phyloP scores from a whole-genome alignment of 2,888 invertebrate species.

The Teinopalpus imperialis region DNA sequence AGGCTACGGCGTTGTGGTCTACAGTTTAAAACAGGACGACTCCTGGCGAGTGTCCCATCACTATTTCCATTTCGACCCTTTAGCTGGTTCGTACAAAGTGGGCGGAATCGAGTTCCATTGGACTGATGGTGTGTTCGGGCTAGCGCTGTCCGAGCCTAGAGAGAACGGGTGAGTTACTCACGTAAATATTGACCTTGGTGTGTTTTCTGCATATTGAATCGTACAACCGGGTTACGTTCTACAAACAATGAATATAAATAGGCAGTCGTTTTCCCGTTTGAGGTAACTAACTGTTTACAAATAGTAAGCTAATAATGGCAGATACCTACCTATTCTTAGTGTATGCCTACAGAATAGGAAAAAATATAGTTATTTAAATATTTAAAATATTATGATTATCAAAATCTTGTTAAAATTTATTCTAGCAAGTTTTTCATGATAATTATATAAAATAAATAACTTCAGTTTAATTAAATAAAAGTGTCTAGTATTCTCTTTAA shows the following conservation, averaged over 20 bases:
- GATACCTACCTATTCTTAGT: no score
- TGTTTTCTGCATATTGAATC: conserved; percentile 32
- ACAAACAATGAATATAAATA: conserved; percentile 20
- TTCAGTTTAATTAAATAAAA: no score
- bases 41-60: conserved; percentile 92
- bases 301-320: not conserved
- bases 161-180: conserved; percentile 72
- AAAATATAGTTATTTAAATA: no score
- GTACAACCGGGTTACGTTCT: conserved; percentile 32
- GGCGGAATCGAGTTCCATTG: conserved; percentile 92
- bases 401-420: no score
- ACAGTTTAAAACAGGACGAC: conserved; percentile 86
- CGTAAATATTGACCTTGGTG: conserved; percentile 32
- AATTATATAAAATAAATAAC: no score
- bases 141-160: conserved; percentile 85
- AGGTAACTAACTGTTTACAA: conserved; percentile 1
- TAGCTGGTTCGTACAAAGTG: conserved; percentile 88
- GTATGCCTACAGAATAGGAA: no score
- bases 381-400: no score
- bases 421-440: no score
- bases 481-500: no score
- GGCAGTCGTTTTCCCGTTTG: conserved; percentile 11
- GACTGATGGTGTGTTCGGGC: conserved; percentile 91
- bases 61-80: conserved; percentile 92
- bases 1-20: conserved; percentile 89